A percentile compares a stretch with the other conserved stretches of the same genome.
Conservation (phyloP, 92 coral and sea anemone genomes). For the Porites evermanni region DNA sequence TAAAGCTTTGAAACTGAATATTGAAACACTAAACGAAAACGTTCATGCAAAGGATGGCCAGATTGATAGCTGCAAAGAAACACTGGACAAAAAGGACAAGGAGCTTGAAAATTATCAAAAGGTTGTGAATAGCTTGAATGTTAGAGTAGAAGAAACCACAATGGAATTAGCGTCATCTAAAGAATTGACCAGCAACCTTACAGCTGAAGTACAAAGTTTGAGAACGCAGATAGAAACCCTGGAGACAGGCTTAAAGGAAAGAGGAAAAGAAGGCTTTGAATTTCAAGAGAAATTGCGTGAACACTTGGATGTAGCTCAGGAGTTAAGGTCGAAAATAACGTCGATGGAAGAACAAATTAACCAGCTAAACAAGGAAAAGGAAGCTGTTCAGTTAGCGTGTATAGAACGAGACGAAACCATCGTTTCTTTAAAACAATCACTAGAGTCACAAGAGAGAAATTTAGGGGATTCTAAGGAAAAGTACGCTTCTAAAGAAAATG, state of each 20-base stretch:
- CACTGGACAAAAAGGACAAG: slow-evolving; percentile 50
- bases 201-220: slow-evolving; percentile 60
- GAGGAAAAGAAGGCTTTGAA: slow-evolving; percentile 54
- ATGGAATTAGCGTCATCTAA: slow-evolving; percentile 64
- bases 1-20: slow-evolving; percentile 31
- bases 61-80: slow-evolving; percentile 50
- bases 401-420: slow-evolving; percentile 58
- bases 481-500: slow-evolving; percentile 56
- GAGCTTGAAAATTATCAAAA: slow-evolving; percentile 74
- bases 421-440: slow-evolving; percentile 41
- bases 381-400: slow-evolving; percentile 28
- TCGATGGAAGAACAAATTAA: slow-evolving; percentile 67
- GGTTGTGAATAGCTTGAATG: slow-evolving; percentile 66
- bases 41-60: slow-evolving; percentile 53
- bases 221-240: slow-evolving; percentile 51
- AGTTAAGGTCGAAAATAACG: slow-evolving; percentile 52
- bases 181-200: slow-evolving; percentile 51
- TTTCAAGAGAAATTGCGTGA: slow-evolving; percentile 68
- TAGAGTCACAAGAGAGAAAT: slow-evolving; percentile 41
- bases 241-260: slow-evolving; percentile 45
- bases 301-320: slow-evolving; percentile 51
- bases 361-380: slow-evolving; percentile 31
- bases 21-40: slow-evolving; percentile 51
- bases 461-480: slow-evolving; percentile 48
- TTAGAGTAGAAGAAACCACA: slow-evolving; percentile 63